Conservation (phyloP, 2,888 invertebrate genomes). For the Troglohyphantes excavatus region DNA sequence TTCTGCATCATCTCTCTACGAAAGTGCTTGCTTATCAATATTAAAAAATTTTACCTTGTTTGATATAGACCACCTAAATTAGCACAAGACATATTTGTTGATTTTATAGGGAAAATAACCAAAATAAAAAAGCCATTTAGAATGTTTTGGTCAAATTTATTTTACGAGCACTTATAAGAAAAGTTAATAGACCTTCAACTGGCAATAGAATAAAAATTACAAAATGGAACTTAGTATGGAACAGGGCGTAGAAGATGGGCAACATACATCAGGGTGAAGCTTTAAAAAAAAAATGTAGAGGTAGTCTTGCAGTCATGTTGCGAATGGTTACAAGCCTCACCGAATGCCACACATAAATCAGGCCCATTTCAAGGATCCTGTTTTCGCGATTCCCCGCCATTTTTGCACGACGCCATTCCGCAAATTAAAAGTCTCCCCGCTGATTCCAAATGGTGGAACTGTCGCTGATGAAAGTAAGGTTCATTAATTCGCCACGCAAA, state of each 20-base stretch:
- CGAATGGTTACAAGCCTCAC: conserved; percentile 17
- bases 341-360: conserved; percentile 71
- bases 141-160: no score
- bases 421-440: conserved; percentile 22
- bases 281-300: conserved; percentile 35
- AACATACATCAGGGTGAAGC: background rate
- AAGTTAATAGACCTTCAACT: no score
- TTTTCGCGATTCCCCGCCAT: conserved; percentile 16
- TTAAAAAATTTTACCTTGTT: no score
- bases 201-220: background rate
- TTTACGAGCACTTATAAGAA: no score
- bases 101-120: no score
- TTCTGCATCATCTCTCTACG: no score
- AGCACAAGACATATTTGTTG: no score
- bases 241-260: background rate
- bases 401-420: conserved; percentile 35
- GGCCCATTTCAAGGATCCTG: conserved; percentile 65
- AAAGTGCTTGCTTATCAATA: no score
- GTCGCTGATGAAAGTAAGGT: conserved; percentile 4
- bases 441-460: background rate
- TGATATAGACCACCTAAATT: no score
- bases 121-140: no score
- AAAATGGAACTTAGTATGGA: background rate
- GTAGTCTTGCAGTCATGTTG: conserved; percentile 44
- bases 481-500: background rate